Base-by-base conservation (phyloP, 2,888 invertebrate species). In the Lobophora halterata region DNA sequence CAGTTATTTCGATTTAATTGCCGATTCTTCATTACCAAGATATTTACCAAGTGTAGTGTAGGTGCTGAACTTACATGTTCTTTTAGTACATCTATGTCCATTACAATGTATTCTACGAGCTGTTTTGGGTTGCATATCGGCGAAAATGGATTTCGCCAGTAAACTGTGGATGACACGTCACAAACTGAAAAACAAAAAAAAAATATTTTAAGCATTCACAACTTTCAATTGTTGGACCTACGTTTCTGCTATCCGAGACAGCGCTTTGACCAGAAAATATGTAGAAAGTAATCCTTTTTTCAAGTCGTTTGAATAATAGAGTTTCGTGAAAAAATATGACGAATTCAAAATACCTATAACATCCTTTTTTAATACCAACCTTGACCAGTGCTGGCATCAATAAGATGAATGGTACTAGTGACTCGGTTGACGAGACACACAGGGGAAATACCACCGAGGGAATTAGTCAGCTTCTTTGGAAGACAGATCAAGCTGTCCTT, bases 401-500 rank as follows among this genome's bases (percentile, higher is more conserved):
- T 98, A 23, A 99, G 80, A 74, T 97, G 97, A 46, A 99, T 90
- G 11, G 93, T 89, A 68, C 94, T 97, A 1, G 98, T 95, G 0
- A 99, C 97, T 71, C 96, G 91, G 54, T 93, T 89, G 5, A 98
- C 94, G 32, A 99, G 82, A 71, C 96, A 97, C 41, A 99, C 83
- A 4, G 97, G 93, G 4, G 93, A 93, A 56, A 99, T 95, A 39
- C 95, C 94, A 1, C 97, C 98, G 16, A 97, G 79, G 50, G 94
- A 94, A 47, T 95, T 95, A 0, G 96, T 94, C 52, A 97, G 71
- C 68, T 95, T 95, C 67, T 93, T 93, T 0, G 97, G 93, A 1
- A 99, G 86, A 68, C 98, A 99, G 1, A 99, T 93, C 26, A 97
- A 88, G 70, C 95, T 95, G 71, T 97, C 96, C 79, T 98, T 98